Percentiles rank a stretch among this genome's conserved stretches.
Conservation (phyloP, 2,797 vertebrate species). For the Xiphophorus birchmanni region DNA sequence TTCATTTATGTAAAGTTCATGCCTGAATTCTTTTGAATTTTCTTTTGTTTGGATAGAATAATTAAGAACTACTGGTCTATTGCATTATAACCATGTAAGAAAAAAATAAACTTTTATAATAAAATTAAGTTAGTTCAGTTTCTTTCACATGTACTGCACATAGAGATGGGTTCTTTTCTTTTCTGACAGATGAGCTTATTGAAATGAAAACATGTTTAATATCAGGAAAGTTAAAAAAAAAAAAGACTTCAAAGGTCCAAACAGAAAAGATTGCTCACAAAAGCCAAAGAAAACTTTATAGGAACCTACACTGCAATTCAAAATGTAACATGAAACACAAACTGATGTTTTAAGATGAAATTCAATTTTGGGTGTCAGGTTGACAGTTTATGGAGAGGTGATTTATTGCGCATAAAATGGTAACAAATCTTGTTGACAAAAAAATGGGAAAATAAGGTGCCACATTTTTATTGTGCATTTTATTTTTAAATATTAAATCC, state of each 20-base stretch:
- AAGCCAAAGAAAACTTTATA: not conserved
- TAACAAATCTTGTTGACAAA: not conserved
- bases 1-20: not conserved
- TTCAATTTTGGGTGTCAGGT: no score
- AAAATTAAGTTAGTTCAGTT: conserved; percentile 23
- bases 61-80: not conserved
- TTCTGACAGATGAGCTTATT: not conserved
- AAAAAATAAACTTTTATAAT: conserved; percentile 54
- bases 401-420: not conserved
- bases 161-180: not conserved
- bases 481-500: conserved; percentile 38
- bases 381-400: no score
- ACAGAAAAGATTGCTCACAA: not conserved
- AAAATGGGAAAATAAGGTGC: not conserved
- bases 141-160: not conserved
- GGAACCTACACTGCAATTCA: not conserved
- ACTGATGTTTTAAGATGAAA: not conserved
- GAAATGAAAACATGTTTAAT: conserved; percentile 6
- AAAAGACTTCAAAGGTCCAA: not conserved
- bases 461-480: conserved; percentile 12
- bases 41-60: not conserved
- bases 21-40: not conserved
- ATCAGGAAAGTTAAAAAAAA: not conserved
- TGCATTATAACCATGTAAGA: not conserved
- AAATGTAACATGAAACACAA: not conserved